Base-by-base conservation (phyloP, 1,140 invertebrate species). In the Orius insidiosus region DNA sequence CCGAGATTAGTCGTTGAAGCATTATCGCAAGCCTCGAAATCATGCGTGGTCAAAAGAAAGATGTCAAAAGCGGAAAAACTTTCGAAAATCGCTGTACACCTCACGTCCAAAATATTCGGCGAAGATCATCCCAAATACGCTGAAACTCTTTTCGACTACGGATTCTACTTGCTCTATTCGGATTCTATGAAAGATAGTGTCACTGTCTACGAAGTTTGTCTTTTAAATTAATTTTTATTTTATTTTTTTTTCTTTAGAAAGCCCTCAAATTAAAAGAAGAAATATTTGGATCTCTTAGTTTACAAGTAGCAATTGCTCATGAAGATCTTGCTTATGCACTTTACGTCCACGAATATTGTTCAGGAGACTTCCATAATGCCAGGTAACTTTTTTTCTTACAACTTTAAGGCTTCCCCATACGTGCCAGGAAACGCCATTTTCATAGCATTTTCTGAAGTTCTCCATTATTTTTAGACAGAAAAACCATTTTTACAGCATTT, bases 281-380 rank as follows among this genome's bases (percentile, higher is more conserved):
- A 46, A 75, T 89, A 56, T 93, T 89, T 68, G 81, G 84, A 8
- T 75, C 75, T 53, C 74, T 75, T 58, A 92, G 88, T 66, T 72
- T 93, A 45, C 76, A 82, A 58, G 79, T 92, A 45, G 88, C 87
- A 1, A 72, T 82, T 18, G 81, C 80, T 18, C 78, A 87, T 61
- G 87, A 92, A 66, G 87, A 93, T 65, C 65, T 93, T 9, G 85
- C 86, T 1, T 94, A 93, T 66, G 85, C 85, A 24, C 74, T 84
- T 11, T 94, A 93, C 60, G 86, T 93, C 7, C 73, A 81, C 38
- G 86, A 93, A 65, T 94, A 95, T 60, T 87, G 76, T 58, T 79
- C 82, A 8, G 86, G 87, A 4, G 74, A 77, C 50, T 94, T 93
- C 62, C 68, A 70, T 52, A 70, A 75, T 62, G 85, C 86, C 14